Conservation (phyloP, 2,888 invertebrate genomes). For the Eudiplozoon nipponicum region DNA sequence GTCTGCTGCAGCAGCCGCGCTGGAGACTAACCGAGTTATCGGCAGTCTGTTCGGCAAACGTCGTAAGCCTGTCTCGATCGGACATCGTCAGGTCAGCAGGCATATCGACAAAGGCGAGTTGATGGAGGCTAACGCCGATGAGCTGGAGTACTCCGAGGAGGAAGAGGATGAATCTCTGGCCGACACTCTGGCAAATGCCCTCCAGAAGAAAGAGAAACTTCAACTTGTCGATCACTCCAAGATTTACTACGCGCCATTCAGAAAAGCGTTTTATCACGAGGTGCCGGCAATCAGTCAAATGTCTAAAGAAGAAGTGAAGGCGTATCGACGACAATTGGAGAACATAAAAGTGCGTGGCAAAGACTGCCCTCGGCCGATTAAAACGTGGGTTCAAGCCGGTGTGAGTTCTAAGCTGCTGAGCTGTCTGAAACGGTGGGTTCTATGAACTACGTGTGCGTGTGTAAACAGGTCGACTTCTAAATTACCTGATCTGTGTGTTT, state of each 20-base stretch:
- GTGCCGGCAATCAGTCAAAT: slow-evolving; percentile 68
- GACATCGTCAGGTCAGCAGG: too few species aligned
- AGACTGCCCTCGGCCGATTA: slow-evolving; percentile 66
- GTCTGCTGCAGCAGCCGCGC: too few species aligned
- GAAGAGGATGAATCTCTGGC: slow-evolving; percentile 75
- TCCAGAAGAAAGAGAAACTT: slow-evolving; percentile 36
- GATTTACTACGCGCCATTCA: slow-evolving; percentile 53
- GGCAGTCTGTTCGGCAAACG: too few species aligned
- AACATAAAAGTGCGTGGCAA: slow-evolving; percentile 79
- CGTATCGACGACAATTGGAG: slow-evolving; percentile 41
- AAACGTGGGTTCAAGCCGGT: slow-evolving; percentile 87
- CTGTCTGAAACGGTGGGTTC: slow-evolving; percentile 44
- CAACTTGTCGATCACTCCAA: slow-evolving; percentile 27
- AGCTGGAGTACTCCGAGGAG: slow-evolving; percentile 72
- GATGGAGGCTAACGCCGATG: slow-evolving; percentile 94
- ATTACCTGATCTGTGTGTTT: too few species aligned
- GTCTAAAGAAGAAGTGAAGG: slow-evolving; percentile 38
- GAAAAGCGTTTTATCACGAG: slow-evolving; percentile 85
- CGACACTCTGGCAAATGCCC: slow-evolving; percentile 37
- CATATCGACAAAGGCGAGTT: slow-evolving; percentile 48
- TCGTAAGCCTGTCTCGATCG: too few species aligned
- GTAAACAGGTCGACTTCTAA: too few species aligned
- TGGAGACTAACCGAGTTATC: too few species aligned
- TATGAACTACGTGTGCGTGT: not conserved
- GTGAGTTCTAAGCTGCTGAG: slow-evolving; percentile 76